Evolutionary conservation across 2,888 invertebrate genomes (phyloP), one percentile per base, ranked within the genome.

Genomic region (Drosophila mettleri): DNA sequence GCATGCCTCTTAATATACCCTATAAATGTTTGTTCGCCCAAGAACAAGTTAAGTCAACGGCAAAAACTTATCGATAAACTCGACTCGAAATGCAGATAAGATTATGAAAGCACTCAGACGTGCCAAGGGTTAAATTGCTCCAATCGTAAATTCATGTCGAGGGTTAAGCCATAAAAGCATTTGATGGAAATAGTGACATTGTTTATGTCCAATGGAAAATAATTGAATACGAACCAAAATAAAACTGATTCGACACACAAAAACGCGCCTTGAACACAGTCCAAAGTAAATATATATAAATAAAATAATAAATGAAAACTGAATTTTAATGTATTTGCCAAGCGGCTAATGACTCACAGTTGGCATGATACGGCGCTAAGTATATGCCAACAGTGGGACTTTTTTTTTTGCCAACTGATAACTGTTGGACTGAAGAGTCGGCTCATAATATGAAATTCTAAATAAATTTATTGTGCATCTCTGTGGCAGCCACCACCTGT

Each of bases 281-380:
- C 75, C 64, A 70, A 71, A 80, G 57, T 38, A 12, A 31, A 51
- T 55, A 58, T 6, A 49, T 33, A 43, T 41, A 49, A 51, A 58
- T 49, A 29, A 38, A 51, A 39, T 34, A 63, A 39, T 16, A 78
- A 31, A n/a, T 14, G 8, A 48, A 14, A 48, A 14, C 14, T 58
- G 51, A 55, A 66, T 70, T 70, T 51, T 41, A 41, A 74, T 55
- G 51, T 55, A 10, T 6, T 58, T 57, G 55, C 58, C 68, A 34
- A 33, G 18, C 16, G 51, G 45, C 59, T 64, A 7, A 38, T 80
- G 86, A 85, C 39, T 85, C 79, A 85, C 51, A 10, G 22, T 14
- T 22, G 18, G 16, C 16, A 24, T 27, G 55, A 64, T 49, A 64
- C 33, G 6, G 6, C 2, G 3, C 55, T 43, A 46, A 18, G 54